phyloP scores from a whole-genome alignment of 1,140 invertebrate genomes.

The Brachionus calyciflorus region DNA sequence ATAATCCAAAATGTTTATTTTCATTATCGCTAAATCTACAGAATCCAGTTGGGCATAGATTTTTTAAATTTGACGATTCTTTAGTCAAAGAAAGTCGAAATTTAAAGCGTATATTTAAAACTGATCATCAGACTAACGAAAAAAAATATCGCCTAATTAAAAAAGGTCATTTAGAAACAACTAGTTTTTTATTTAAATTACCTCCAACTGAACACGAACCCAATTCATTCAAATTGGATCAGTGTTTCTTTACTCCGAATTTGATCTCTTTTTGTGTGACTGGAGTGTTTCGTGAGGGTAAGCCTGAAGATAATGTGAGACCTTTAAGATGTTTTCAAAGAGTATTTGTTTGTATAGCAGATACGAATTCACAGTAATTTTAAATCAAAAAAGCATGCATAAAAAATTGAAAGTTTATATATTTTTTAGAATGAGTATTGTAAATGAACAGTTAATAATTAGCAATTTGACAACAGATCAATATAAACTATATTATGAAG shows the following conservation, averaged over 20 bases:
- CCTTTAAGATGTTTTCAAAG: slow-evolving; percentile 3
- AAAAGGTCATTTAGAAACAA: not conserved
- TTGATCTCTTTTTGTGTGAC: not conserved
- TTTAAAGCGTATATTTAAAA: slow-evolving; percentile 1
- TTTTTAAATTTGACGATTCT: slow-evolving; percentile 15
- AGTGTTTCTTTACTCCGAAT: not conserved
- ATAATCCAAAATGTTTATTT: slow-evolving; percentile 6
- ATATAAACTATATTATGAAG: slow-evolving; percentile 19
- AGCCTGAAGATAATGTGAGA: not conserved
- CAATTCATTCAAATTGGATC: slow-evolving; percentile 39
- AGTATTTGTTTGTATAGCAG: slow-evolving; percentile 25
- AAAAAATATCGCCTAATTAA: slow-evolving; percentile 19
- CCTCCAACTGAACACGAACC: slow-evolving; percentile 34
- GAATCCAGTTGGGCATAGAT: not conserved
- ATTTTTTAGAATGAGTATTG: slow-evolving; percentile 14
- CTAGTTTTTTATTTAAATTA: slow-evolving; percentile 19
- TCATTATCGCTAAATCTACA: not conserved
- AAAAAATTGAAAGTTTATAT: not conserved
- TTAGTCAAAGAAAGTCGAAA: slow-evolving; percentile 29
- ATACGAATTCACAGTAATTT: slow-evolving; percentile 10
- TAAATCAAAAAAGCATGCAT: not conserved
- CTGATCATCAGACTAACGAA: slow-evolving; percentile 28
- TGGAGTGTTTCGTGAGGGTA: slow-evolving; percentile 20
- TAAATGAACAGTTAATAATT: slow-evolving; percentile 2
- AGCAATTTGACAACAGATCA: not conserved